Evolutionary conservation across 2,797 vertebrate genomes (phyloP), one percentile per base, ranked within the genome.

Genomic region (Danio kyathit): DNA sequence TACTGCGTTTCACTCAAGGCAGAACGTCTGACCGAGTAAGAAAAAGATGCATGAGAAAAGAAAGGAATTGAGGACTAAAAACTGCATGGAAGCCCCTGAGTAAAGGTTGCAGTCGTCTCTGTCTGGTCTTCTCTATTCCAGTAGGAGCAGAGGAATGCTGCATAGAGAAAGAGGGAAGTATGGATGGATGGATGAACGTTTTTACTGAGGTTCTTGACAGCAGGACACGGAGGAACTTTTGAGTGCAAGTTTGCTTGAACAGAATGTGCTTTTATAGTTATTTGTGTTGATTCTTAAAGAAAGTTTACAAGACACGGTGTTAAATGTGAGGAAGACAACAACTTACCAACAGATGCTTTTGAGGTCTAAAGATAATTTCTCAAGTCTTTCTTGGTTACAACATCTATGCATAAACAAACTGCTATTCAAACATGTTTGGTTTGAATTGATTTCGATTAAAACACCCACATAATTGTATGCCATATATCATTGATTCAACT

Each of bases 201-300:
- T 66, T 10, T 10, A 66, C 67, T 46, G 48, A 77, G 63, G 19
- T 38, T 66, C 63, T 44, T 77, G 63, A 46, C 52, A 57, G 51
- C 63, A 67, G 13, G 40, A 56, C 51, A 67, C 12, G 0, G 19
- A 48, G 49, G 51, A 16, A 0, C 14, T 46, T 64, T 76, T 51
- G 14, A 38, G 14, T 67, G 51, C 51, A 67, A 77, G 52, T 0
- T 67, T 48, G 19, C 51, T 44, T 54, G 61, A 77, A 77, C 41
- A 57, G 19, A 67, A 66, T 46, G 51, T 57, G 51, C 41, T 77
- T 57, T 67, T 77, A 46, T 67, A 57, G 61, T 44, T 76, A 56
- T 77, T 67, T 66, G 14, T 67, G 63, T 67, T 77, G 19, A 67
- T 77, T 46, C 19, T 46, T 19, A 77, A 14, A 65, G 49, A 54